phyloP scores from a whole-genome alignment of 35 echinoderm and acorn worm genomes.

The Hemicentrotus pulcherrimus region DNA sequence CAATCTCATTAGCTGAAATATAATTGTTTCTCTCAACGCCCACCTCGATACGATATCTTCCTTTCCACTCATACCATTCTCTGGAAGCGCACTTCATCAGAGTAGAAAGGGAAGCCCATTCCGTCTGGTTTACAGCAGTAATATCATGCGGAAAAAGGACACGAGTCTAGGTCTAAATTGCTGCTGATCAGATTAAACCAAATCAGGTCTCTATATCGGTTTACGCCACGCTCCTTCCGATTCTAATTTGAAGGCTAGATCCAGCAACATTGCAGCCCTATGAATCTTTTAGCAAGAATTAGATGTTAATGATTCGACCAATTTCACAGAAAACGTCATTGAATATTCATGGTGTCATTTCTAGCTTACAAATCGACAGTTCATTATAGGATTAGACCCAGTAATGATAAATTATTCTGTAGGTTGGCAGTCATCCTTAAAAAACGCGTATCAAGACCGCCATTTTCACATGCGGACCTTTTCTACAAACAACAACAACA shows the following conservation, averaged over 20 bases:
- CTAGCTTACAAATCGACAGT: neutral
- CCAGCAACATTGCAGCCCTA: neutral
- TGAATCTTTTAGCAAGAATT: neutral
- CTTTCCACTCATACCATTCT: neutral
- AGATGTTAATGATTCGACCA: neutral
- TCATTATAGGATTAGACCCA: neutral
- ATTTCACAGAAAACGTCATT: neutral
- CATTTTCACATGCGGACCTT: too few relatives aligned
- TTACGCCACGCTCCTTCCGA: constrained; percentile 15
- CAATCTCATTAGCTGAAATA: constrained; percentile 40
- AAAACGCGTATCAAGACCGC: neutral
- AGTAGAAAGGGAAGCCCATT: neutral
- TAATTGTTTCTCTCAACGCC: constrained; percentile 38
- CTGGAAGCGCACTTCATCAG: neutral
- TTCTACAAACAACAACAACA: too few relatives aligned
- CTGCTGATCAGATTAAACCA: constrained; percentile 3
- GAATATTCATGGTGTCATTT: neutral
- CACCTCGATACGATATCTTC: neutral
- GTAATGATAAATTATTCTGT: neutral
- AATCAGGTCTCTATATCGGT: neutral
- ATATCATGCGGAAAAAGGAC: constrained; percentile 13
- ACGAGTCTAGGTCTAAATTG: neutral
- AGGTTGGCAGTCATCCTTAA: neutral
- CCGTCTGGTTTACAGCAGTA: neutral
- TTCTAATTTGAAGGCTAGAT: neutral